Percentiles rank a stretch among this genome's conserved stretches.
phyloP scores from a whole-genome alignment of 2,797 vertebrate species.

The Eupleurogrammus muticus region DNA sequence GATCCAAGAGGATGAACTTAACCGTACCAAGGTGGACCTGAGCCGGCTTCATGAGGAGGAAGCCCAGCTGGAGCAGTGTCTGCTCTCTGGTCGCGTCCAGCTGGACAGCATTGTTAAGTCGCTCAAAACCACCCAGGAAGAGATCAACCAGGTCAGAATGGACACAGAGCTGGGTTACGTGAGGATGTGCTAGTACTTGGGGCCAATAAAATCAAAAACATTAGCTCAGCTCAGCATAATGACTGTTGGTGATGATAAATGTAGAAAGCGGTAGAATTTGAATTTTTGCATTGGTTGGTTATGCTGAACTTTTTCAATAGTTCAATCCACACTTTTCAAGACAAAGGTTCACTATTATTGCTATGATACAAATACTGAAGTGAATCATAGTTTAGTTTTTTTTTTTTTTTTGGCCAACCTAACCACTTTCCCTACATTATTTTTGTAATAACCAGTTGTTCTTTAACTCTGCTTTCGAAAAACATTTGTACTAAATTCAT shows the following conservation, averaged over 20 bases:
- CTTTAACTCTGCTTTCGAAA: neutral
- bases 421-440: constrained; percentile 10
- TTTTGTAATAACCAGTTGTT: too few relatives aligned
- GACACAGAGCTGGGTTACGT: constrained; percentile 6
- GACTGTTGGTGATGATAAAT: constrained; percentile 2
- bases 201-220: neutral
- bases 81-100: constrained; percentile 90
- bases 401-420: neutral
- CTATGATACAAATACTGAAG: neutral
- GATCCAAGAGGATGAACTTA: constrained; percentile 92
- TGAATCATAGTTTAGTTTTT: constrained; percentile 12
- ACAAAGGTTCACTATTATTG: constrained; percentile 14
- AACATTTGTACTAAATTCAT: neutral
- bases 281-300: neutral
- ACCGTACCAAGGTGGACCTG: constrained; percentile 89
- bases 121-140: constrained; percentile 93
- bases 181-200: constrained; percentile 10
- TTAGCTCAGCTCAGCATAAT: neutral
- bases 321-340: neutral
- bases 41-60: constrained; percentile 94
- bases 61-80: constrained; percentile 91
- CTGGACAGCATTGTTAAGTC: constrained; percentile 95
- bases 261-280: neutral
- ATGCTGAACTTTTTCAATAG: neutral
- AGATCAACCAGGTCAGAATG: constrained; percentile 92